Percentiles rank a stretch among this genome's conserved stretches.
Evolutionary conservation across 1,140 invertebrate species (phyloP).

Genomic region (Diuraphis noxia): DNA sequence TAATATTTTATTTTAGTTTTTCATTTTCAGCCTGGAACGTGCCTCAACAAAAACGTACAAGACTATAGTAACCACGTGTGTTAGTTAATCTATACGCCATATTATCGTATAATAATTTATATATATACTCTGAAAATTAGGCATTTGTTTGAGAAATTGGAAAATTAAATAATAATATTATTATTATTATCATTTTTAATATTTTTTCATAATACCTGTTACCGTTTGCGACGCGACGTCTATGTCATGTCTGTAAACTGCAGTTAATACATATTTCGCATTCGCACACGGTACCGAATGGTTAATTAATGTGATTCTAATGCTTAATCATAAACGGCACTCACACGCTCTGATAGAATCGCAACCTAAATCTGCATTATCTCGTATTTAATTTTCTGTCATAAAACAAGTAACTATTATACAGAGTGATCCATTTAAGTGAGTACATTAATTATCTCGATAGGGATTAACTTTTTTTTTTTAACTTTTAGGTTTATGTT

Average conservation of each 20-base stretch:
- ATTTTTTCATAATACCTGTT: neutral
- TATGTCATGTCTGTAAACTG: too few species aligned
- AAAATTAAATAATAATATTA: neutral
- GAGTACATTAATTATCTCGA: too few species aligned
- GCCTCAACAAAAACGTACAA: neutral
- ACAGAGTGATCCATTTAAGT: too few species aligned
- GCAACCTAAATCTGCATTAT: neutral
- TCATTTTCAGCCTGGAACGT: neutral
- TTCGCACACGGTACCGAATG: neutral
- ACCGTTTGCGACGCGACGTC: neutral
- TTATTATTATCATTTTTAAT: neutral
- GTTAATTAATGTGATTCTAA: neutral
- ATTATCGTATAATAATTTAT: neutral
- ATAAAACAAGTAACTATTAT: neutral
- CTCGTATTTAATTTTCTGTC: neutral
- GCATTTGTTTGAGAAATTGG: neutral
- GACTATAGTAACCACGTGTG: neutral
- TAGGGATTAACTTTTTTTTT: too few species aligned
- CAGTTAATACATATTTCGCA: neutral
- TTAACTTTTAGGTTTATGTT: too few species aligned
- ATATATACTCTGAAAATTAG: neutral
- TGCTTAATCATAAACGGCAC: neutral
- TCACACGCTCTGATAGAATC: neutral
- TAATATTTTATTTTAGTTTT: neutral
- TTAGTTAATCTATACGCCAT: neutral